A percentile compares a stretch with the other conserved stretches of the same genome.
These are phyloP conservation scores for Myodes glareolus DNA, from an alignment of 2,113 vertebrate genomes.

Conservation along the genomic window DNA sequence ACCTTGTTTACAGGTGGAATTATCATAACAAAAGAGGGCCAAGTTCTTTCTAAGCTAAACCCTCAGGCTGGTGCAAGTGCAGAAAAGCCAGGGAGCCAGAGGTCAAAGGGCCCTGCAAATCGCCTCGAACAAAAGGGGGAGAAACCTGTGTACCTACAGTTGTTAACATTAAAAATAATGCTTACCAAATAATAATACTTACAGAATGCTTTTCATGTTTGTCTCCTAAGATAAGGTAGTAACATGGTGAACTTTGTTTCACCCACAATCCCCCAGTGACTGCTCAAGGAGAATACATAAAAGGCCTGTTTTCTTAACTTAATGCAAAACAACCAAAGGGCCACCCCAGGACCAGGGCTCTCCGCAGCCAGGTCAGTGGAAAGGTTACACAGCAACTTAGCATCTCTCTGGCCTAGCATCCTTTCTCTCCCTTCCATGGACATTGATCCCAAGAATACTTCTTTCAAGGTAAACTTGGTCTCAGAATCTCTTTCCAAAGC, in stretches of 20 bases:
- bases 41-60: too few relatives aligned
- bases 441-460: not conserved
- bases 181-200: not conserved
- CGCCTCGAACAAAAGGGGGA: too few relatives aligned
- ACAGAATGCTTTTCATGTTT: not conserved
- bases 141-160: too few relatives aligned
- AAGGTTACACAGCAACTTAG: not conserved
- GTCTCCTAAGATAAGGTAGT: not conserved
- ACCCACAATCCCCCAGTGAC: not conserved
- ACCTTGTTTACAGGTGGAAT: too few relatives aligned
- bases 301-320: not conserved
- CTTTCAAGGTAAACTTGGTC: not conserved
- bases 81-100: too few relatives aligned
- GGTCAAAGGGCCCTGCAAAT: too few relatives aligned
- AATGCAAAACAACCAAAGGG: not conserved
- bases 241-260: not conserved
- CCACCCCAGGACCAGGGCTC: not conserved
- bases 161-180: not conserved
- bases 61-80: too few relatives aligned
- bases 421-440: not conserved
- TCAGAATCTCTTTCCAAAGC: not conserved
- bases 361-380: not conserved
- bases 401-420: not conserved
- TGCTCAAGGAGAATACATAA: not conserved
- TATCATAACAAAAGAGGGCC: too few relatives aligned